These are phyloP conservation scores for Pagrus major DNA, from an alignment of 2,113 vertebrate genomes.

Conservation along the genomic window DNA sequence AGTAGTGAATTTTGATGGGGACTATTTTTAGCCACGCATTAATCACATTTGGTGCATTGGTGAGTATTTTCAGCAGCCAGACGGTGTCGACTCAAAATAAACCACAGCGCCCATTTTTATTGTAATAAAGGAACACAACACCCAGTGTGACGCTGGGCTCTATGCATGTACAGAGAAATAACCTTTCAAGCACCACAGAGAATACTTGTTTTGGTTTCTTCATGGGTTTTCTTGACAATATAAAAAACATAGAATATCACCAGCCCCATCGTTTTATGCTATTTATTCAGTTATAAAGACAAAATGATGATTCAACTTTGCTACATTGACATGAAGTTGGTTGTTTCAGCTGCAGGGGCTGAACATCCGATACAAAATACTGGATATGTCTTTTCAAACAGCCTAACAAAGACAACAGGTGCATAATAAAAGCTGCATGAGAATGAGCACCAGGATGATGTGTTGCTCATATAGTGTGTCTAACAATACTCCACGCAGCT, in stretches of 20 bases:
- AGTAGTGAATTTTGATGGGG: background rate
- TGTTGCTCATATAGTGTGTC: background rate
- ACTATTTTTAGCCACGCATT: background rate
- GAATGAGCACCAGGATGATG: background rate
- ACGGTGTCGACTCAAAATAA: background rate
- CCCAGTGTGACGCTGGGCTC: background rate
- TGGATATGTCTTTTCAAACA: background rate
- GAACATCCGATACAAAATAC: background rate
- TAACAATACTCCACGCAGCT: background rate
- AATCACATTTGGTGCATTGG: background rate
- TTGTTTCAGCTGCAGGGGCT: background rate
- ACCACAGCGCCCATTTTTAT: background rate
- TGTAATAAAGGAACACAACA: background rate
- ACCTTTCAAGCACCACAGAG: background rate
- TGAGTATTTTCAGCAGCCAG: constrained; percentile 3
- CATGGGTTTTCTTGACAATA: background rate
- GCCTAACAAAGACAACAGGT: constrained; percentile 9
- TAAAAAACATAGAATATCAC: background rate
- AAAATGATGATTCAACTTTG: background rate
- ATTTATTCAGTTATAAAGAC: background rate
- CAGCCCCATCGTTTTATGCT: background rate
- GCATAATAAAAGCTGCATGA: constrained; percentile 6
- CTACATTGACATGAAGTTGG: background rate
- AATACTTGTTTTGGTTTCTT: background rate
- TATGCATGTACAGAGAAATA: background rate